Evolutionary conservation across 1,140 invertebrate species (phyloP).

Genomic region (Subanguina moxae): DNA sequence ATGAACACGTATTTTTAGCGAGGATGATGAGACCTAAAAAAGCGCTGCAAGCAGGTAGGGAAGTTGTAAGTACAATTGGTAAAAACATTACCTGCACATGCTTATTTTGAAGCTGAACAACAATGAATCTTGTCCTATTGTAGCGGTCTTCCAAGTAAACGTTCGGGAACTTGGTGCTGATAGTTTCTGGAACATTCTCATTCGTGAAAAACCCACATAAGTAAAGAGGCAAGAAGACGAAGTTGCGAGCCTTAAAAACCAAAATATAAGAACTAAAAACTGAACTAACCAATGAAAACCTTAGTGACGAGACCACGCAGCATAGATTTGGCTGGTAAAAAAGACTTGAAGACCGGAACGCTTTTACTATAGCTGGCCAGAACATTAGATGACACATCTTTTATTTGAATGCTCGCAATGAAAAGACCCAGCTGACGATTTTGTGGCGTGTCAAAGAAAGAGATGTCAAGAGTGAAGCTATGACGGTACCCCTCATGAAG

Average conservation of each 20-base stretch:
- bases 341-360: constrained; percentile 28
- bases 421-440: constrained; percentile 40
- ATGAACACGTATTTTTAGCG: constrained; percentile 14
- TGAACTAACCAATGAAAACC: constrained; percentile 15
- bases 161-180: constrained; percentile 34
- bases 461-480: constrained; percentile 23
- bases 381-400: neutral
- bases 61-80: too few species aligned
- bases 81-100: constrained; percentile 24
- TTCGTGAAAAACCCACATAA: constrained; percentile 30
- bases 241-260: constrained; percentile 32
- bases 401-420: constrained; percentile 26
- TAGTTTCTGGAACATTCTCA: constrained; percentile 4
- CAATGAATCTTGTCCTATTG: constrained; percentile 9
- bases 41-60: too few species aligned
- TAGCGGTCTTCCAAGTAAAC: constrained; percentile 18
- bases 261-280: neutral
- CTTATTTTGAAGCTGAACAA: constrained; percentile 33
- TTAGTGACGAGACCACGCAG: constrained; percentile 21
- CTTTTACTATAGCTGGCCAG: constrained; percentile 23
- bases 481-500: constrained; percentile 31
- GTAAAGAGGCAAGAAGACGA: constrained; percentile 39
- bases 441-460: constrained; percentile 35
- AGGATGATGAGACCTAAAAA: neutral
- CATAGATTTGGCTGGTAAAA: constrained; percentile 7